Evolutionary conservation across 2,797 vertebrate genomes (phyloP).

Genomic region (Danio tinwini): DNA sequence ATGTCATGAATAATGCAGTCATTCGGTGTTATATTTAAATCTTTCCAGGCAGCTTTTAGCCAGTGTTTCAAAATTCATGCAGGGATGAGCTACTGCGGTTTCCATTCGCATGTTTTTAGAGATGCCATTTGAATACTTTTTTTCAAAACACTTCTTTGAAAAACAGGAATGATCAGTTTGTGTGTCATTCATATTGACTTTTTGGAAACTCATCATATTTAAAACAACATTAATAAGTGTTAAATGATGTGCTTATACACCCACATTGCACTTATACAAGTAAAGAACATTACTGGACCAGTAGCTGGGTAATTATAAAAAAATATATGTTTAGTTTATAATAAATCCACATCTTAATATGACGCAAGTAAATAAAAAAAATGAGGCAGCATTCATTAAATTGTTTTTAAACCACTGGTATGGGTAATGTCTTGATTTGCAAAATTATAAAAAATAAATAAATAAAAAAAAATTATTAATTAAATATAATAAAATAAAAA

Average conservation of each 20-base stretch:
- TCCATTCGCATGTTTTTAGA: background rate
- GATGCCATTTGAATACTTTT: conserved; percentile 17
- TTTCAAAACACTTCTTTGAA: conserved; percentile 16
- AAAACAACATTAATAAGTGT: background rate
- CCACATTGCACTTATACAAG: background rate
- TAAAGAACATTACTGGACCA: background rate
- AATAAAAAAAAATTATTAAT: no score
- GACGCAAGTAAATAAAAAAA: background rate
- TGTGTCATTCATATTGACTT: background rate
- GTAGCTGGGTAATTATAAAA: background rate
- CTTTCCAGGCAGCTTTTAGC: conserved; percentile 14
- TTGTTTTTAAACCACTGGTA: no score
- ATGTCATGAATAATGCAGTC: conserved; percentile 48
- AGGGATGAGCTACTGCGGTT: conserved; percentile 5
- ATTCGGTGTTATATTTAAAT: conserved; percentile 26
- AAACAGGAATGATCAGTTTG: background rate
- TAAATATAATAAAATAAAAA: no score
- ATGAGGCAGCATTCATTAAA: background rate
- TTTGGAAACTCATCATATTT: conserved; percentile 8
- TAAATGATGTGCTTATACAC: background rate
- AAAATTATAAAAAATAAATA: no score
- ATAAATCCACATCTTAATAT: background rate
- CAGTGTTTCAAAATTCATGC: conserved; percentile 5
- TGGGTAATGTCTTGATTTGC: no score
- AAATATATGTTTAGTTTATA: background rate